A percentile compares a stretch with the other conserved stretches of the same genome.
These are phyloP conservation scores for Sycobia sp. DNA, from an alignment of 1,140 invertebrate genomes.

Conservation along the genomic window DNA sequence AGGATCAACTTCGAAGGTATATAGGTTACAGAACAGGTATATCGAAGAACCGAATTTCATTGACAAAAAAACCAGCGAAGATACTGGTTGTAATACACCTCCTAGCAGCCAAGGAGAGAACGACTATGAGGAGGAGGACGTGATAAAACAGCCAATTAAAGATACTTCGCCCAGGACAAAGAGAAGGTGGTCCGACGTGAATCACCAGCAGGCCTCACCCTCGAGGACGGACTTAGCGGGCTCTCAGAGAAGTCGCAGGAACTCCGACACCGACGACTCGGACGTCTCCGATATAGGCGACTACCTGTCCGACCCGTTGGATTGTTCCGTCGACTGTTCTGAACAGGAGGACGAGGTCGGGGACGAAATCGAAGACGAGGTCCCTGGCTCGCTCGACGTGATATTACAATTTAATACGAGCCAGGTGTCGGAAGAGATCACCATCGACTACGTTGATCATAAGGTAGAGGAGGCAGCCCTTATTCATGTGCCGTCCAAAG, in stretches of 20 bases:
- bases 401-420: constrained; percentile 53
- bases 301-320: constrained; percentile 43
- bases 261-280: constrained; percentile 45
- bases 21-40: neutral
- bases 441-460: constrained; percentile 53
- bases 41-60: neutral
- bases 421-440: constrained; percentile 26
- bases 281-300: constrained; percentile 44
- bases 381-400: constrained; percentile 44
- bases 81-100: constrained; percentile 16
- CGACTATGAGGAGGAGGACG: constrained; percentile 28
- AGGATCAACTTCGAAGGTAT: neutral
- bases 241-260: neutral
- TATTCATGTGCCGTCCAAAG: constrained; percentile 55
- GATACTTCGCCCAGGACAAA: constrained; percentile 13
- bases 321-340: constrained; percentile 12
- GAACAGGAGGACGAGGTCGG: constrained; percentile 21
- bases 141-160: neutral
- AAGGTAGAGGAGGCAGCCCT: constrained; percentile 43
- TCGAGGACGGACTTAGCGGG: constrained; percentile 15
- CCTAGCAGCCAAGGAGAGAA: constrained; percentile 23
- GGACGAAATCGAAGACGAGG: constrained; percentile 11
- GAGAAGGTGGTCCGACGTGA: constrained; percentile 5
- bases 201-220: constrained; percentile 12
- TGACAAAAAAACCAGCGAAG: constrained; percentile 6